phyloP scores from a whole-genome alignment of 2,113 vertebrate genomes.

The Mus pahari region DNA sequence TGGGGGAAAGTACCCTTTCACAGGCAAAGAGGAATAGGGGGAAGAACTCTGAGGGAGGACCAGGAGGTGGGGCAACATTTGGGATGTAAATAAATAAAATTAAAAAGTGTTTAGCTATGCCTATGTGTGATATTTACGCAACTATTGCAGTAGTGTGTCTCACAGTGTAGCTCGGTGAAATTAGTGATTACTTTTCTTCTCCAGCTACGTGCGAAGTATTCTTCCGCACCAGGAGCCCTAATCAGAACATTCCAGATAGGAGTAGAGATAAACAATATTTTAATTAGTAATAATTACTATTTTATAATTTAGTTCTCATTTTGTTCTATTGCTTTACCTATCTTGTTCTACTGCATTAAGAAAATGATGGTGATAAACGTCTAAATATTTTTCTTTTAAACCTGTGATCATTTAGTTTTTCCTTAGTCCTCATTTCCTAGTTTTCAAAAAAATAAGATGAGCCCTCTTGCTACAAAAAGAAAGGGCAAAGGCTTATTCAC shows the following conservation, averaged over 20 bases:
- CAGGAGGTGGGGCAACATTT: too few relatives aligned
- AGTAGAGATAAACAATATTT: background rate
- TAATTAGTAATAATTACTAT: background rate
- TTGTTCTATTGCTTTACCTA: background rate
- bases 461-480: background rate
- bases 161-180: background rate
- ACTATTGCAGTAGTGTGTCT: background rate
- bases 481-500: background rate
- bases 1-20: too few relatives aligned
- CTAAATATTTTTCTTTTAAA: background rate
- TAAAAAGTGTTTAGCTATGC: background rate
- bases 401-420: conserved; percentile 23
- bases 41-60: too few relatives aligned
- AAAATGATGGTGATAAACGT: background rate
- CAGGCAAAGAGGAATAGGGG: too few relatives aligned
- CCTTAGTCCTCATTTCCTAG: background rate
- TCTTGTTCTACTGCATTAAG: background rate
- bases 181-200: background rate
- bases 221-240: too few relatives aligned
- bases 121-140: background rate
- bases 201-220: background rate
- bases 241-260: background rate
- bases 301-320: background rate
- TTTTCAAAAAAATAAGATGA: conserved; percentile 24
- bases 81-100: background rate